phyloP scores from a whole-genome alignment of 1,140 invertebrate genomes.

The Dendrolimus kikuchii region DNA sequence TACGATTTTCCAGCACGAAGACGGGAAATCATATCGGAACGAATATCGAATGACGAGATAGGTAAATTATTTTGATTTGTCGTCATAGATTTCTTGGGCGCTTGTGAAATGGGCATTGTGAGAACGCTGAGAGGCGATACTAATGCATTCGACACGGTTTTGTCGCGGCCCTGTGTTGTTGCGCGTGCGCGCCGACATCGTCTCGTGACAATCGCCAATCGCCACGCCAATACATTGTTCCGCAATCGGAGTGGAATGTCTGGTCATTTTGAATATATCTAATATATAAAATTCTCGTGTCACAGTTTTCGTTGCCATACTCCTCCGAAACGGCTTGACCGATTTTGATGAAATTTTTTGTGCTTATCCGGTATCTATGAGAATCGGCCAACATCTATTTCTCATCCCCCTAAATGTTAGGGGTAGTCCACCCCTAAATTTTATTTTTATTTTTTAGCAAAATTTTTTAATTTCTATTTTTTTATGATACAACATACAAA shows the following conservation, averaged over 20 bases:
- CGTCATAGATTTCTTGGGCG: slow-evolving; percentile 35
- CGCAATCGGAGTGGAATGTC: slow-evolving; percentile 6
- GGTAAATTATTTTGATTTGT: slow-evolving; percentile 61
- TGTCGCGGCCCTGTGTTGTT: slow-evolving; percentile 2
- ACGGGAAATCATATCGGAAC: slow-evolving; percentile 59
- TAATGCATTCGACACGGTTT: slow-evolving; percentile 53
- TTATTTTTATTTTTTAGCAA: too few species aligned
- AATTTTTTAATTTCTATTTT: too few species aligned
- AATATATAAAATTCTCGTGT: too few species aligned
- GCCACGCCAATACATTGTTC: slow-evolving; percentile 15
- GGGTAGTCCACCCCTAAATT: too few species aligned
- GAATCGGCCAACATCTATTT: too few species aligned
- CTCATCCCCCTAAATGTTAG: too few species aligned
- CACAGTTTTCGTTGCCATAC: too few species aligned
- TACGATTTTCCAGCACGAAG: slow-evolving; percentile 37
- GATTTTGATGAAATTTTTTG: too few species aligned
- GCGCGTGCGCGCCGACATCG: slow-evolving; percentile 23
- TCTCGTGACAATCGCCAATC: slow-evolving; percentile 23
- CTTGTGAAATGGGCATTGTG: slow-evolving; percentile 55
- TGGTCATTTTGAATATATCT: neutral
- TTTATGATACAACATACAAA: too few species aligned
- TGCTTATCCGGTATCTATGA: too few species aligned
- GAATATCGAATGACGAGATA: slow-evolving; percentile 59
- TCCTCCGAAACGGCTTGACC: too few species aligned
- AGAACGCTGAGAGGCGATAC: slow-evolving; percentile 36